A percentile compares a stretch with the other conserved stretches of the same genome.
These are phyloP conservation scores for Naja naja DNA, from an alignment of 2,113 vertebrate species.

Conservation along the genomic window DNA sequence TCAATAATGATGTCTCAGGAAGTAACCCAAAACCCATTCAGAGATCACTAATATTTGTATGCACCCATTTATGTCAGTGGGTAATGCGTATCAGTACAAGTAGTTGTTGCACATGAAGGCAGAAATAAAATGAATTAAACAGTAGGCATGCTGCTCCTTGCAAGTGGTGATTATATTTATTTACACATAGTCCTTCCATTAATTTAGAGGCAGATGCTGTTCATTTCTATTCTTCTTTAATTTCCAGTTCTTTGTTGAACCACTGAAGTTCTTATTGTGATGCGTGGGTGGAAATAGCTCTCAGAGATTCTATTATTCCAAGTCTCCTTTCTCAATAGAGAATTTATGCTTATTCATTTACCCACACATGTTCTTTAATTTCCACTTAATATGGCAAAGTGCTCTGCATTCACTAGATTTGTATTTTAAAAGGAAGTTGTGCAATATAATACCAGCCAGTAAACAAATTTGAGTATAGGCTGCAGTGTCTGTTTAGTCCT, in stretches of 20 bases:
- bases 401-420: slow-evolving; percentile 23
- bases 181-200: not conserved
- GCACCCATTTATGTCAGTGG: slow-evolving; percentile 5
- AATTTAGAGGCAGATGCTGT: not conserved
- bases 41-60: not conserved
- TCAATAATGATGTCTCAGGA: not conserved
- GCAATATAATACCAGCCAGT: slow-evolving; percentile 24
- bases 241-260: slow-evolving; percentile 5
- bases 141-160: not conserved
- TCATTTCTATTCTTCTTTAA: slow-evolving; percentile 24
- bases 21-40: not conserved
- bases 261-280: not conserved
- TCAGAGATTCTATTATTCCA: slow-evolving; percentile 17
- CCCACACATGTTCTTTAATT: slow-evolving; percentile 28
- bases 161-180: slow-evolving; percentile 20
- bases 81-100: not conserved
- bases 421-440: slow-evolving; percentile 7
- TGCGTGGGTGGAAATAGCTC: slow-evolving; percentile 20
- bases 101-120: slow-evolving; percentile 6
- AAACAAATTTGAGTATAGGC: not conserved
- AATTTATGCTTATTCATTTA: slow-evolving; percentile 33
- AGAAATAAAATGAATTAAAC: not conserved
- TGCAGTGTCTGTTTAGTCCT: not conserved
- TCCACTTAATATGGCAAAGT: slow-evolving; percentile 18
- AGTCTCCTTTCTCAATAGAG: not conserved